Conservation (phyloP, 2,888 invertebrate species). For the Eupsilia transversa region DNA sequence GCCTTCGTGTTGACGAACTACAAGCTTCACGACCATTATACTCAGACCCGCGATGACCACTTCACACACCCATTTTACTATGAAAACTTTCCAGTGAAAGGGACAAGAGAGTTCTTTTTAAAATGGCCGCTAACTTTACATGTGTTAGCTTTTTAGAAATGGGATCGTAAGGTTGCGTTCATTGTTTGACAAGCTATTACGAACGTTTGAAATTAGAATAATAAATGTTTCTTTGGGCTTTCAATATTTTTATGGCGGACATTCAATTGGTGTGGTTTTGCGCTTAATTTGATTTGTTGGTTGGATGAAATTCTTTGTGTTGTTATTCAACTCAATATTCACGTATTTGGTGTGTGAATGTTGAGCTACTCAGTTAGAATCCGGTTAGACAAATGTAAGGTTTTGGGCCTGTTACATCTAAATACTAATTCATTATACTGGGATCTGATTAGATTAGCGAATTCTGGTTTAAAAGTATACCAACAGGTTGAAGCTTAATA, state of each 20-base stretch:
- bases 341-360: background rate
- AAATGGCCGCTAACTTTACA: conserved; percentile 74
- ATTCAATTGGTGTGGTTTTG: conserved; percentile 38
- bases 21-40: conserved; percentile 70
- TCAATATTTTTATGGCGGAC: conserved; percentile 60
- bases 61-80: conserved; percentile 60
- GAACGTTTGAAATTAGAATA: conserved; percentile 74
- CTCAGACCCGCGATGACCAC: conserved; percentile 69
- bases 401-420: no score
- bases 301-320: conserved; percentile 28
- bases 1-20: conserved; percentile 81
- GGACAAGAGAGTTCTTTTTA: conserved; percentile 64
- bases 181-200: conserved; percentile 83
- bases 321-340: conserved; percentile 5
- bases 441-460: background rate
- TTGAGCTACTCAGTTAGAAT: conserved; percentile 4
- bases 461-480: background rate
- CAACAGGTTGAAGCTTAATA: no score
- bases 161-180: conserved; percentile 77
- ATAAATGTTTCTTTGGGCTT: conserved; percentile 73
- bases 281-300: conserved; percentile 34
- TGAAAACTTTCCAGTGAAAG: conserved; percentile 61
- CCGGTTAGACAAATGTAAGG: background rate
- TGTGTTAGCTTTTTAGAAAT: conserved; percentile 84
- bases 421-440: background rate